Conservation (phyloP, 2,797 vertebrate genomes). For the Cirrhinus molitorella region DNA sequence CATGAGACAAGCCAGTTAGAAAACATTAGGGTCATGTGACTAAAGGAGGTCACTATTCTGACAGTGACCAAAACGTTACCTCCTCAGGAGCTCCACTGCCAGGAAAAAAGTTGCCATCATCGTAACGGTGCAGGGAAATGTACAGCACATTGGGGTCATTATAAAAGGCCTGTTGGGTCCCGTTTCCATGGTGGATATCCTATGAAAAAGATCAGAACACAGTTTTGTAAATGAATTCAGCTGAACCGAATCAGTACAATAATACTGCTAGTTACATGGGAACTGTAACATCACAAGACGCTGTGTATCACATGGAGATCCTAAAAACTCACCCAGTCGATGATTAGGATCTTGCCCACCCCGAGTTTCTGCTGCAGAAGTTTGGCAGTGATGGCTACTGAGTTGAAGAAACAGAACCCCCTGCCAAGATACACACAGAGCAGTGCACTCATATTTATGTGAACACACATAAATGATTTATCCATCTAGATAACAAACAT, state of each 20-base stretch:
- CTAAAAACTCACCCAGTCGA: constrained; percentile 89
- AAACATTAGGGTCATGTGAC: background rate
- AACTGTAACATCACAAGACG: background rate
- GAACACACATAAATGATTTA: constrained; percentile 1
- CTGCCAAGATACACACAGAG: constrained; percentile 62
- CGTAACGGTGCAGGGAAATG: constrained; percentile 94
- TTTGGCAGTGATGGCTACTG: constrained; percentile 93
- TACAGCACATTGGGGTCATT: constrained; percentile 91
- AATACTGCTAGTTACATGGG: background rate
- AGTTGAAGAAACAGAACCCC: constrained; percentile 96
- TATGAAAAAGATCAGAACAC: constrained; percentile 59
- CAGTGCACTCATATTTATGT: background rate
- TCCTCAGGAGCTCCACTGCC: constrained; percentile 96
- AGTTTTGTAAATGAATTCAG: constrained; percentile 17
- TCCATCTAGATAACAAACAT: constrained; percentile 12
- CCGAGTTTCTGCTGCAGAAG: constrained; percentile 94
- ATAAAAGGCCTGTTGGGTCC: constrained; percentile 96
- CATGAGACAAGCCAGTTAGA: background rate
- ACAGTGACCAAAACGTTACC: constrained; percentile 69
- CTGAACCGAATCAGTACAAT: background rate
- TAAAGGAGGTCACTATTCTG: background rate
- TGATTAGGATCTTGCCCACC: constrained; percentile 91
- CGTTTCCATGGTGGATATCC: constrained; percentile 98
- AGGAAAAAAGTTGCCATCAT: constrained; percentile 95
- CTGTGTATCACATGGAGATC: background rate